phyloP scores from a whole-genome alignment of 2,113 vertebrate genomes.

The Alexandromys fortis region DNA sequence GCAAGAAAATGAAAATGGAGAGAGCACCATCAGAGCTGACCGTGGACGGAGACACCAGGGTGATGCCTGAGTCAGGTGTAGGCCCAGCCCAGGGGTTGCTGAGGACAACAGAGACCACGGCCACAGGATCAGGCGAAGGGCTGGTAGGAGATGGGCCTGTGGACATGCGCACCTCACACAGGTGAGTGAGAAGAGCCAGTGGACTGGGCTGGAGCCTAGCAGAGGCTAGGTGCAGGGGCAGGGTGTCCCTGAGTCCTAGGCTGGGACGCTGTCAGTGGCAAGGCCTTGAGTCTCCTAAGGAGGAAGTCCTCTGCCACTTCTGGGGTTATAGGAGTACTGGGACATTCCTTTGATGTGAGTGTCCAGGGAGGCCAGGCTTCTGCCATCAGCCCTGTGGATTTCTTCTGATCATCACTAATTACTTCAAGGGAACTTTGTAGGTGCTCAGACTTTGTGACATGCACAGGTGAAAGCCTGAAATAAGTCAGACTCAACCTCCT shows the following conservation, averaged over 20 bases:
- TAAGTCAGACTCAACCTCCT: not conserved
- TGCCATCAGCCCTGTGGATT: not conserved
- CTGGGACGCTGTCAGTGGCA: too few relatives aligned
- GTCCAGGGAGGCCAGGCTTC: not conserved
- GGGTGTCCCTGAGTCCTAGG: not conserved
- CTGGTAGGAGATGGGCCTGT: slow-evolving; percentile 93
- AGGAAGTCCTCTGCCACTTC: too few relatives aligned
- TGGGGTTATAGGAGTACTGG: not conserved
- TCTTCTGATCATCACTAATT: not conserved
- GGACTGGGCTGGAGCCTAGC: not conserved
- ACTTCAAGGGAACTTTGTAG: not conserved
- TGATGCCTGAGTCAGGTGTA: slow-evolving; percentile 85
- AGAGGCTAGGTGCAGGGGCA: not conserved
- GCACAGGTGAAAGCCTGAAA: not conserved
- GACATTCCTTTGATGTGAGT: not conserved
- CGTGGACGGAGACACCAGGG: slow-evolving; percentile 80
- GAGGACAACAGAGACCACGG: slow-evolving; percentile 89
- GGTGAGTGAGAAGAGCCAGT: slow-evolving; percentile 84
- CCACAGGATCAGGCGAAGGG: slow-evolving; percentile 92
- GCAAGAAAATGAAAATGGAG: slow-evolving; percentile 94
- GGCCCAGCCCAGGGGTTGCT: slow-evolving; percentile 87
- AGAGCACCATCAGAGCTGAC: slow-evolving; percentile 80
- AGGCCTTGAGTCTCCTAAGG: not conserved
- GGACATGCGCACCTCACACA: slow-evolving; percentile 97
- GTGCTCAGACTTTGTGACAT: not conserved